phyloP scores from a whole-genome alignment of 1,140 invertebrate genomes.

The Drosophila suzukii region DNA sequence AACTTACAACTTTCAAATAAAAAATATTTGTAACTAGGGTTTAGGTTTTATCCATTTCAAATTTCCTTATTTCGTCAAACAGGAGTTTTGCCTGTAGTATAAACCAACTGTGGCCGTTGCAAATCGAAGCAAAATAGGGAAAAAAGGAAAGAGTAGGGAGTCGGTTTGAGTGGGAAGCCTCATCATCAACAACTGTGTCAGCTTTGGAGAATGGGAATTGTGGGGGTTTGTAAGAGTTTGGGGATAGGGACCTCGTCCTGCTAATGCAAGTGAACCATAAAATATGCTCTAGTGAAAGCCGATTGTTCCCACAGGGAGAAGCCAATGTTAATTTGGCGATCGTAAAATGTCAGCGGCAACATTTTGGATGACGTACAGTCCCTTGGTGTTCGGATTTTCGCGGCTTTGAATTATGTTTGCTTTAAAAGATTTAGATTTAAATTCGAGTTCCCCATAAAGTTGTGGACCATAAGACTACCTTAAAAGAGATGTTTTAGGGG shows the following conservation, averaged over 20 bases:
- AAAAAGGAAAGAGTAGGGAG: not conserved
- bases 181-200: conserved; percentile 62
- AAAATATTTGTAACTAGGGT: no score
- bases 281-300: conserved; percentile 66
- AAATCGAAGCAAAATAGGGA: conserved; percentile 33
- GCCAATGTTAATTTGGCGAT: conserved; percentile 54
- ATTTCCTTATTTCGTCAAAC: not conserved
- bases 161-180: conserved; percentile 30
- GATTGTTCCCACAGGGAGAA: conserved; percentile 35
- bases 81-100: not conserved
- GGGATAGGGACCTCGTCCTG: conserved; percentile 8
- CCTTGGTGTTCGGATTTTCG: not conserved
- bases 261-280: conserved; percentile 78
- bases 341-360: conserved; percentile 32
- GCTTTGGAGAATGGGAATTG: conserved; percentile 22
- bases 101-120: conserved; percentile 24
- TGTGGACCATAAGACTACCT: no score
- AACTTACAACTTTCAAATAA: no score
- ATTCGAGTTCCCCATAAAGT: no score
- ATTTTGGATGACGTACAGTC: conserved; percentile 5
- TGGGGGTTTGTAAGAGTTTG: not conserved
- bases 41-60: not conserved
- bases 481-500: no score
- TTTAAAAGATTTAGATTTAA: not conserved
- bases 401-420: not conserved